Base-by-base conservation (phyloP, 1,140 invertebrate genomes). In the Drosophila serrata region DNA sequence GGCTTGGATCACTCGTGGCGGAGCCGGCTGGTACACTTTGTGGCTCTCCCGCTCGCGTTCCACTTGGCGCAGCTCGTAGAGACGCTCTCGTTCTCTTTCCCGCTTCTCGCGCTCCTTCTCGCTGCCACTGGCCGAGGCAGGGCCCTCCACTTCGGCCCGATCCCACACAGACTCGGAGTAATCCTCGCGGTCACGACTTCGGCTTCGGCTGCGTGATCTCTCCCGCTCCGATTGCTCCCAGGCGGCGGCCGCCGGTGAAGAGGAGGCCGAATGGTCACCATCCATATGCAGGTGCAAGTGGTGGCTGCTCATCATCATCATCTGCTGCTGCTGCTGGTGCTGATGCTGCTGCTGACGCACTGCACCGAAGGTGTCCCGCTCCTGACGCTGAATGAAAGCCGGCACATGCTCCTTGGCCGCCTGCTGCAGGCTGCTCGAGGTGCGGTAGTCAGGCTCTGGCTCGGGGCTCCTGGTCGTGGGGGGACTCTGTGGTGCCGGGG, bases 351-450 rank as follows among this genome's bases (percentile, higher is more conserved):
- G 55, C 33, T 79, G 80, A 29, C 81, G 81, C 48, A 90, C 80
- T 13, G 84, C 90, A 0, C 95, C 95, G 61, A 95, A 95, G 0
- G 95, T 95, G 53, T 95, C 95, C 15, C 95, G 88, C 72, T 95
- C 95, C 63, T 95, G 94, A 1, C 95, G 93, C 59, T 97, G 96
- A 13, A 97, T 95, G 22, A 97, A 96, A 0, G 94, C 95, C 75
- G 94, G 96, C 78, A 95, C 95, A 31, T 95, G 94, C 45, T 88
- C 85, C 94, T 90, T 90, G 39, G 22, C 35, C 24, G 19, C 24
- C 35, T 49, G 43, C 31, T 35, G 43, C 31, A 24, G 43, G 8
- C 59, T 13, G 22, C n/a, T n/a, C 4, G 53, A 24, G 5, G 35
- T 31, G 13, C 84, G 67, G 12, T 87, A 87, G 9, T 87, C 84